phyloP scores from a whole-genome alignment of 2,797 vertebrate species.

The Heteromormyrus szaboi region DNA sequence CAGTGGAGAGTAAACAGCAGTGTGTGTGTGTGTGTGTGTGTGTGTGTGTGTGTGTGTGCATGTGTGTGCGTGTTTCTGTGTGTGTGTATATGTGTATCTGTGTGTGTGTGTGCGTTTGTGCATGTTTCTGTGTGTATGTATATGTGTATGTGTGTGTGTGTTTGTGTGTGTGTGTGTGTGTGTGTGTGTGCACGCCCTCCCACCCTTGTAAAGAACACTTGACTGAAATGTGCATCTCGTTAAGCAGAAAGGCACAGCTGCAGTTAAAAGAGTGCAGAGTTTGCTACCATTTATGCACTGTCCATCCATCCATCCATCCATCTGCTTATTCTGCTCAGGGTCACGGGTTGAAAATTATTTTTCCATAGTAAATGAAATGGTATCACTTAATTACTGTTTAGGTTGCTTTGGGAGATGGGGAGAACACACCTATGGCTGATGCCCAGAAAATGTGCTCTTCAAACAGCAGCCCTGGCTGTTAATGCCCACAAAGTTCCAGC shows the following conservation, averaged over 20 bases:
- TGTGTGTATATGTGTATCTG: rapidly evolving
- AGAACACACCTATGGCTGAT: not conserved
- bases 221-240: not conserved
- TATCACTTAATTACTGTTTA: not conserved
- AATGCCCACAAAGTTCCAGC: not conserved
- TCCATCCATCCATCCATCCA: not conserved
- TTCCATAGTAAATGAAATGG: not conserved
- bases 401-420: not conserved
- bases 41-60: not conserved
- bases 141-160: not conserved
- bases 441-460: not conserved
- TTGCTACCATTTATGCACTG: not conserved
- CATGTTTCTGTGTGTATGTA: rapidly evolving
- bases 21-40: not conserved
- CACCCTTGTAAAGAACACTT: not conserved
- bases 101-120: not conserved
- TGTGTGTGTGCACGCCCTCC: not conserved
- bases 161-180: not conserved
- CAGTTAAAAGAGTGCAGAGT: not conserved
- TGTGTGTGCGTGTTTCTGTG: no score
- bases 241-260: not conserved
- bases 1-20: not conserved
- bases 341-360: not conserved
- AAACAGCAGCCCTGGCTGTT: not conserved
- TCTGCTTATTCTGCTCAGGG: not conserved